Evolutionary conservation across 2,113 vertebrate genomes (phyloP).

Genomic region (Neotoma lepida): DNA sequence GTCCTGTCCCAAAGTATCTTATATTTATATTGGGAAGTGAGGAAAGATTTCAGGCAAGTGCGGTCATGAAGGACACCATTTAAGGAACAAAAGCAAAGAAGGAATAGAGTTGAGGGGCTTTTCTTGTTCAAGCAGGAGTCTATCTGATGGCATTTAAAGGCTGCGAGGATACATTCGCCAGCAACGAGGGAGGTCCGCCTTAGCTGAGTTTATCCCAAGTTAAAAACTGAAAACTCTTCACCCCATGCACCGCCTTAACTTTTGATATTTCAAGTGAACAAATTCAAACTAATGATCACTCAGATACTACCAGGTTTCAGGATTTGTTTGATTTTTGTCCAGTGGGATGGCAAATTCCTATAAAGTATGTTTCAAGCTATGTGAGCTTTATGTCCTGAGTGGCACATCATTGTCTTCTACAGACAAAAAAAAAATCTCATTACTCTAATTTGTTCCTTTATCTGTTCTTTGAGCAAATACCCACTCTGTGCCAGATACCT

Average conservation of each 20-base stretch:
- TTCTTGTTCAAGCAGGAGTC: background rate
- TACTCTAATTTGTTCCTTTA: background rate
- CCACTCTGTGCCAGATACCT: background rate
- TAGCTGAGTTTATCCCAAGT: background rate
- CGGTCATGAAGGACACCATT: background rate
- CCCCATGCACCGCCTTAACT: background rate
- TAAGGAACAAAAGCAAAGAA: background rate
- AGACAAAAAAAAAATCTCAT: constrained; percentile 17
- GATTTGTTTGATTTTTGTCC: background rate
- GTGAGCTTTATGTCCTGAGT: background rate
- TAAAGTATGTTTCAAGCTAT: background rate
- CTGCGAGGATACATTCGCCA: background rate
- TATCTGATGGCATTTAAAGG: background rate
- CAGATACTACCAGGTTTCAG: background rate
- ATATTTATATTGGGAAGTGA: background rate
- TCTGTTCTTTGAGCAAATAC: background rate
- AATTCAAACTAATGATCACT: background rate
- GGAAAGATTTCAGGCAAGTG: background rate
- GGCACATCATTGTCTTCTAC: background rate
- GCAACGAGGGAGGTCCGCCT: background rate
- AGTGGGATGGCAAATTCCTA: background rate
- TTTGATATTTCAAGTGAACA: constrained; percentile 1
- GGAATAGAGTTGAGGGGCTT: background rate
- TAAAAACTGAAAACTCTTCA: constrained; percentile 24
- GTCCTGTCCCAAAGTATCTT: background rate